phyloP scores from a whole-genome alignment of 2,113 vertebrate genomes.

The Periophthalmodon schlosseri region DNA sequence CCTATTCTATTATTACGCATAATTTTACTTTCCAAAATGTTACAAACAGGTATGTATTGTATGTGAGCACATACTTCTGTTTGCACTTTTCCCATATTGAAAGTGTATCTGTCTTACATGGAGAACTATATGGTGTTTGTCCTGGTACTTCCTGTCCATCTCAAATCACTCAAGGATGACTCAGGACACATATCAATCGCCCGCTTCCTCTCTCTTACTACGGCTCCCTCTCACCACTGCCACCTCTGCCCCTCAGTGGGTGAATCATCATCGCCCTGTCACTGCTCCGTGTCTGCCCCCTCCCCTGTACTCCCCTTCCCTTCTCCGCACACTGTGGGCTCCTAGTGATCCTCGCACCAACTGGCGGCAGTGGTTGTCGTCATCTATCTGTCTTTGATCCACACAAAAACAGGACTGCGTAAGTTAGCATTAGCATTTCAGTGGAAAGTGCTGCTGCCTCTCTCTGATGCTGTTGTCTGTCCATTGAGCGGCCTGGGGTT shows the following conservation, averaged over 20 bases:
- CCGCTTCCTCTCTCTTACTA: constrained; percentile 8
- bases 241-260: constrained; percentile 32
- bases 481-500: constrained; percentile 46
- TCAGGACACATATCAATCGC: constrained; percentile 28
- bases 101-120: too few relatives aligned
- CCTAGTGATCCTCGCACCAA: constrained; percentile 33
- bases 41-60: too few relatives aligned
- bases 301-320: not conserved
- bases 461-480: constrained; percentile 18
- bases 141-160: not conserved
- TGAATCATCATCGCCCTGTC: constrained; percentile 45
- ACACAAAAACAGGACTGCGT: constrained; percentile 23
- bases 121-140: not conserved
- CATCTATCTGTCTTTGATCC: constrained; percentile 56
- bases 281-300: constrained; percentile 19
- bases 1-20: too few relatives aligned
- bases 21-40: too few relatives aligned
- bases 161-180: constrained; percentile 17
- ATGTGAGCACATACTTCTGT: too few relatives aligned
- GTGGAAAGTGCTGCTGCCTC: constrained; percentile 27
- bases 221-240: constrained; percentile 13
- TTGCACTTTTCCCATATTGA: too few relatives aligned
- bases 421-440: constrained; percentile 47
- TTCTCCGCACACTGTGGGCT: constrained; percentile 22
- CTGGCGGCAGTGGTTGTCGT: constrained; percentile 35